Evolutionary conservation across 1,140 invertebrate species (phyloP), one percentile per base, ranked within the genome.

Genomic region (Oscheius sp.): DNA sequence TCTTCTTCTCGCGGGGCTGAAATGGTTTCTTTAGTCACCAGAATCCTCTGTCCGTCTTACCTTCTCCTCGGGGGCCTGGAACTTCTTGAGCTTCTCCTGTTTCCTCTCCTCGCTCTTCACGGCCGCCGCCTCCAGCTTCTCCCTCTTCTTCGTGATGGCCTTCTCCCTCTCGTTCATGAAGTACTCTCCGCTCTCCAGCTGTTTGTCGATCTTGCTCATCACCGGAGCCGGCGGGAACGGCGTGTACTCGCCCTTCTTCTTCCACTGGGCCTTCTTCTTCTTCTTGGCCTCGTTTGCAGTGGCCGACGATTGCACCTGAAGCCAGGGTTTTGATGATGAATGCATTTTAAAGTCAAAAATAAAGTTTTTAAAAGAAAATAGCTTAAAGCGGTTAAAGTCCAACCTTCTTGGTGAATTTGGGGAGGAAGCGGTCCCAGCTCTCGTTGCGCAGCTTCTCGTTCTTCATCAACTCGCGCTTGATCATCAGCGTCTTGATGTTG

Each of bases 401-500:
- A 46, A 79, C 97, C 85, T 96, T 97, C 78, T 90, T 91, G 78
- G 91, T 93, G 83, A 97, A 98, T 79, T 94, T 95, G 0, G 97
- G 97, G 70, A 99, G 85, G 86, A 98, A 99, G 73, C 94, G 88
- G 38, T 95, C 92, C 97, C 97, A 99, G 84, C 91, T 94, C 86
- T 98, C 93, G 87, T 95, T 91, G 85, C 91, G 92, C 28, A 98
- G 83, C 79, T 91, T 90, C 0, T 98, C 92, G 79, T 88, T 80
- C 77, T 93, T 97, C 70, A 91, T 90, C 28, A 99, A 86, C 87
- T 99, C 95, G 80, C 90, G 88, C 85, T 98, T 98, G 55, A 99
- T 96, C 95, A 99, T 98, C 13, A 99, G 85, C 20, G 92, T 91
- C 83, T 99, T 99, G 0, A 99, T 95, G 82, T 97, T 97, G 84